A percentile compares a stretch with the other conserved stretches of the same genome.
Evolutionary conservation across 2,888 invertebrate species (phyloP).

Genomic region (Eupithecia pulchellata): DNA sequence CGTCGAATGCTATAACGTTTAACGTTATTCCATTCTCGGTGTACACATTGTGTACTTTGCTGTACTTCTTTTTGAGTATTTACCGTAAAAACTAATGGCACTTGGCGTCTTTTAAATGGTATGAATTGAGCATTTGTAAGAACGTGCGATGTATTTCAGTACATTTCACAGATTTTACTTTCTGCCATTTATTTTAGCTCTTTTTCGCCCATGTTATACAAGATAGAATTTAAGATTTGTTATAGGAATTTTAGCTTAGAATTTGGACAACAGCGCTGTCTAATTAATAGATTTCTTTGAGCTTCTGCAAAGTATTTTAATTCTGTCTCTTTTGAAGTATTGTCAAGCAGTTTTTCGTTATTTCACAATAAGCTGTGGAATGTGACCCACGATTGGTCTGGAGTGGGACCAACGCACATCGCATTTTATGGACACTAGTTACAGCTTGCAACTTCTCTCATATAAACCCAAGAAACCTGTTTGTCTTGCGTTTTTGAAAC

Average conservation of each 20-base stretch:
- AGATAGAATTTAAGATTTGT: constrained; percentile 2
- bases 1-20: constrained; percentile 34
- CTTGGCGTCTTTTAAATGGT: constrained; percentile 25
- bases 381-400: neutral
- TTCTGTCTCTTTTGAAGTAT: neutral
- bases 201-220: neutral
- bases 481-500: neutral
- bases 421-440: neutral
- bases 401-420: neutral
- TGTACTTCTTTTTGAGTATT: constrained; percentile 5
- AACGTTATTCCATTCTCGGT: neutral
- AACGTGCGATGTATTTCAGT: constrained; percentile 37
- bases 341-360: neutral
- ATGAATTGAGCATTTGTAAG: constrained; percentile 24
- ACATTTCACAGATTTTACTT: constrained; percentile 8
- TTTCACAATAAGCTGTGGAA: neutral
- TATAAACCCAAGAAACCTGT: neutral
- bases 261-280: constrained; percentile 7
- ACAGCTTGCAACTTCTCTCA: neutral
- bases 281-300: constrained; percentile 2
- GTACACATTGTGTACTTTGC: neutral
- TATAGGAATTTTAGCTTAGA: constrained; percentile 11
- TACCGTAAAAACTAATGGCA: constrained; percentile 20
- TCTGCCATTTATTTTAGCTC: neutral
- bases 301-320: neutral